Base-by-base conservation (phyloP, 2,113 vertebrate genomes). In the Lanius collurio region DNA sequence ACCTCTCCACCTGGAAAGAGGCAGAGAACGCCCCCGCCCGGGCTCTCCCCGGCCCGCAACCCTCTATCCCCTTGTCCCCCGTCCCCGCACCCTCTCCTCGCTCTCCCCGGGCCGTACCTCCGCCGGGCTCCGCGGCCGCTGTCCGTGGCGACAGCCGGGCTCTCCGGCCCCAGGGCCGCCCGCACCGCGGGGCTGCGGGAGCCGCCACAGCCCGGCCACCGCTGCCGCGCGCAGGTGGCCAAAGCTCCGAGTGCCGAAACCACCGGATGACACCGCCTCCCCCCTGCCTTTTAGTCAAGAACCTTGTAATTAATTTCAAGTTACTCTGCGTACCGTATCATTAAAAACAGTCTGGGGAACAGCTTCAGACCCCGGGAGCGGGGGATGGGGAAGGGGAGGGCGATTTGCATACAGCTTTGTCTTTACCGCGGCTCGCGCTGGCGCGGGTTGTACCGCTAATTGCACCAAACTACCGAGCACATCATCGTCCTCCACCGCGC, bases 371-470 rank as follows among this genome's bases (percentile, higher is more conserved):
- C 57, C 50, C 31, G 7, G 53, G 39, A 47, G 44, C 26, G 69
- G 63, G 63, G 24, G 79, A 87, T 22, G 70, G 59, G 55, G 21
- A 39, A 69, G 62, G 85, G 90, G 64, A 59, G 57, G 77, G 19
- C 9, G 18, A 98, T 98, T 98, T 98, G 96, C 98, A 97, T 97
- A 97, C 77, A 90, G 97, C 98, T 98, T 97, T 97, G 97, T 97
- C 96, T 97, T 94, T 89, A 11, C 62, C 17, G 83, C 33, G 80
- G 78, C 85, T 50, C 49, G 57, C 85, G 90, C 86, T 93, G 96
- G 95, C 81, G 60, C 90, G 80, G 93, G 88, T 93, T 96, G 91
- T 49, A 85, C 78, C 90, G 94, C 94, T 98, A 97, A 97, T 97
- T 97, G 95, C 91, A 62, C 73, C 80, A 80, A 95, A 95, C 95